Base-by-base conservation (phyloP, 2,113 vertebrate species). In the Pelvicachromis taeniatus region DNA sequence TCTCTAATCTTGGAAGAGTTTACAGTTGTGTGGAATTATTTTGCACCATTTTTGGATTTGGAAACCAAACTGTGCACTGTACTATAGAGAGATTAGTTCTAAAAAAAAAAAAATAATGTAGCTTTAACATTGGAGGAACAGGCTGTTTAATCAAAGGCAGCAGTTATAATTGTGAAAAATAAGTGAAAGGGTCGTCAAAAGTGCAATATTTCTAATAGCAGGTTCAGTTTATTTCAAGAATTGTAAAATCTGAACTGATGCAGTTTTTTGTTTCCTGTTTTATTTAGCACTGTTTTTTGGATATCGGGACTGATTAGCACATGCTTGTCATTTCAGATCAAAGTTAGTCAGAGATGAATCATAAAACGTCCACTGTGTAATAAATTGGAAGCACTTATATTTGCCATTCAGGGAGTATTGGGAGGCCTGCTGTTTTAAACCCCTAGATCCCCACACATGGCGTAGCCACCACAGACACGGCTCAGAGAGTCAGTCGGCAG, bases 381-480 rank as follows among this genome's bases (percentile, higher is more conserved):
- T 90, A 90, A 88, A 91, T 83, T 82, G 63, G 79, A 89, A 78
- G 91, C 82, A 80, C 86, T 86, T 90, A 80, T 94, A 87, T 90
- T 90, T 93, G 89, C 88, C 88, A 93, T 92, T 94, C 83, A 77
- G 93, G 93, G 93, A 91, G 88, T 80, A 84, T 65, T 78, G 61
- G 89, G 91, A 92, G 93, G 85, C 94, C 94, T 94, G 94, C 95
- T 95, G 93, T 94, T 94, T 87, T 90, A 94, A 94, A 92, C 90
- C 95, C 93, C 94, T 77, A 95, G 94, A 93, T 94, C 94, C 93
- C 94, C 93, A 94, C 94, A 94, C 94, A 95, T 94, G 94, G 93
- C 83, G 90, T 78, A 87, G 91, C 87, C 92, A 91, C 92, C 93
- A 88, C 91, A 94, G 94, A 95, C 92, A 95, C 94, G 93, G 92